These are phyloP conservation scores for Sardinella longiceps DNA, from an alignment of 2,797 vertebrate genomes.

Conservation along the genomic window DNA sequence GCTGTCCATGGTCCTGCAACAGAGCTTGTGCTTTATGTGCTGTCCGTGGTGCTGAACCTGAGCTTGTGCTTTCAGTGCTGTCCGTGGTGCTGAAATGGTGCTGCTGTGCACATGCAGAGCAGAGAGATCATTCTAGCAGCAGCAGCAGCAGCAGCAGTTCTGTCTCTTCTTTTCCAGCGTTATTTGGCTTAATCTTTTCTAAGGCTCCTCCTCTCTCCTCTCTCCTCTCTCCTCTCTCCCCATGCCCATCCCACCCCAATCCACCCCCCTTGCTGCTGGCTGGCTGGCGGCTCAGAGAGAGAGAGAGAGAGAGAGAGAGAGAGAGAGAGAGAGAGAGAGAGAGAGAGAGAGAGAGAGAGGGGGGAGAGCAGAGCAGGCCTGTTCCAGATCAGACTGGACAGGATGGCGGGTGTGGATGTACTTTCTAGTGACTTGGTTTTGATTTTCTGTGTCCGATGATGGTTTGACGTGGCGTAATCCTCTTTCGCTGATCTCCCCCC, in stretches of 20 bases:
- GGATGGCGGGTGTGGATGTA: slow-evolving; percentile 33
- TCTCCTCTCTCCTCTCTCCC: background rate
- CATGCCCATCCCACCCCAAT: background rate
- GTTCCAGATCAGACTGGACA: slow-evolving; percentile 18
- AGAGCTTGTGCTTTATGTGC: slow-evolving; percentile 9
- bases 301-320: background rate
- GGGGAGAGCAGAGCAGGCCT: slow-evolving; percentile 16
- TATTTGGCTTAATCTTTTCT: slow-evolving; percentile 11
- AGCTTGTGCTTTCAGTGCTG: slow-evolving; percentile 22
- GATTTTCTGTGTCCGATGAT: slow-evolving; percentile 74
- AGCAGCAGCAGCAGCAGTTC: background rate
- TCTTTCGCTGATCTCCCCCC: slow-evolving; percentile 76
- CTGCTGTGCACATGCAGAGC: background rate
- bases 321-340: background rate
- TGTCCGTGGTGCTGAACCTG: background rate
- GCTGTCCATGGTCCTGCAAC: background rate
- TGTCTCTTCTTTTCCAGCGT: background rate
- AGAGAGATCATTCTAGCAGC: background rate
- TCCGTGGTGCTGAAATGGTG: background rate
- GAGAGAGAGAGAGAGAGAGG: slow-evolving; percentile 13
- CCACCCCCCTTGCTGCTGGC: background rate
- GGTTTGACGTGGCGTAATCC: slow-evolving; percentile 79
- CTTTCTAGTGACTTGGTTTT: slow-evolving; percentile 61
- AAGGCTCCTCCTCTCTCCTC: background rate
- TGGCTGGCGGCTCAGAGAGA: background rate